These are phyloP conservation scores for Microctonus aethiopoides DNA, from an alignment of 2,888 invertebrate genomes.

Conservation along the genomic window DNA sequence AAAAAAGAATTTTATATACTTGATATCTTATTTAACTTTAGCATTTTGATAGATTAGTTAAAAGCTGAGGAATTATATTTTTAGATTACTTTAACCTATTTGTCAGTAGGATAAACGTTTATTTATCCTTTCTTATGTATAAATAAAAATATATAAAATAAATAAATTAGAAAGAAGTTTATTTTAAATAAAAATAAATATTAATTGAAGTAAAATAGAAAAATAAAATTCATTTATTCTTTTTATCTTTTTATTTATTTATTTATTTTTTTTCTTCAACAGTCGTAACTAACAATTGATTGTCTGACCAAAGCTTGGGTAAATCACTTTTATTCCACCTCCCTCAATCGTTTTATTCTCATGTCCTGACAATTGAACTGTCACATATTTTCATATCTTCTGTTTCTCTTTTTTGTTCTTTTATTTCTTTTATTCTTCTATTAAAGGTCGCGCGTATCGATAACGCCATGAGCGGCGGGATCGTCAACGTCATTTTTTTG, in stretches of 20 bases:
- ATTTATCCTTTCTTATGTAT: no score
- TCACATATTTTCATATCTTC: background rate
- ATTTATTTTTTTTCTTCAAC: background rate
- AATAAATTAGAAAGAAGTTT: no score
- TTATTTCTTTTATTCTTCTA: background rate
- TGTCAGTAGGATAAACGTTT: no score
- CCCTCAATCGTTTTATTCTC: background rate
- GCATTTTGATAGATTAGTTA: background rate
- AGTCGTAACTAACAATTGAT: background rate
- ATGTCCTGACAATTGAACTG: background rate
- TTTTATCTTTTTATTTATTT: background rate
- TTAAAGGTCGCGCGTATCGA: background rate
- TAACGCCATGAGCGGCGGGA: background rate
- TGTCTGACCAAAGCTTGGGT: background rate
- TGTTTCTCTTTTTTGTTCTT: background rate
- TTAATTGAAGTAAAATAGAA: background rate
- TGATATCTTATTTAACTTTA: constrained; percentile 18
- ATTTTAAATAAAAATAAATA: no score
- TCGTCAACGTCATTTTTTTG: constrained; percentile 11
- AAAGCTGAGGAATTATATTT: no score
- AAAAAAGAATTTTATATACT: constrained; percentile 5
- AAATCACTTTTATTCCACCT: background rate
- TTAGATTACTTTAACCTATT: no score
- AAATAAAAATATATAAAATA: no score
- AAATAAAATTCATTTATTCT: background rate